Evolutionary conservation across 2,113 vertebrate species (phyloP), one percentile per base, ranked within the genome.

Genomic region (Cariama cristata): DNA sequence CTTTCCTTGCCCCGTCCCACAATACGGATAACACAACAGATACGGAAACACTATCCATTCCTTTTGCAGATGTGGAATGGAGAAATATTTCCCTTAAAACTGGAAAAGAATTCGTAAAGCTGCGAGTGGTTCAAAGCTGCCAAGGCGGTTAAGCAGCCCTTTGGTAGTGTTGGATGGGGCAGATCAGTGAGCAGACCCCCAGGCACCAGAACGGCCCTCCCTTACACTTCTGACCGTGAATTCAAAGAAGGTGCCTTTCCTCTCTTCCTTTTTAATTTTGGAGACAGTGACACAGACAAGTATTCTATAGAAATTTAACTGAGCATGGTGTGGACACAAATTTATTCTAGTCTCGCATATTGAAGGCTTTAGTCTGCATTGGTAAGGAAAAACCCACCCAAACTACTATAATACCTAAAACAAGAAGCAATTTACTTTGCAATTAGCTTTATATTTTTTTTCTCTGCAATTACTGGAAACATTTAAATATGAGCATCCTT

Each of bases 351-450:
- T 82, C 88, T 93, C 68, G 38, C 9, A 14, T 47, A 72, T 14
- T 77, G 52, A 94, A 94, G 67, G 52, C 45, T 91, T 94, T 62
- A 69, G 60, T 73, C 71, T 94, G 53, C 45, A 32, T 10, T 24
- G 42, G 21, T 33, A 85, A 79, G 53, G 32, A 69, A 79, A 95
- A 85, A 40, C 2, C 6, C 49, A 90, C n/a, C n/a, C 59, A 77
- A 73, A 90, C 35, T 73, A 42, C 62, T 69, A 56, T 69, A 93
- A 90, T 50, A 94, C 38, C 66, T 62, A 79, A 63, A 64, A 79
- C 42, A 76, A 92, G 91, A 87, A 69, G 60, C 44, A 86, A 86
- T 97, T 97, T 94, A 73, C 55, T 95, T 94, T 72, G 52, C 63
- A 95, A 91, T 97, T 95, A 92, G 88, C 82, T 88, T 63, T 79